These are phyloP conservation scores for Atrichornis clamosus DNA, from an alignment of 2,113 vertebrate genomes.

Conservation along the genomic window DNA sequence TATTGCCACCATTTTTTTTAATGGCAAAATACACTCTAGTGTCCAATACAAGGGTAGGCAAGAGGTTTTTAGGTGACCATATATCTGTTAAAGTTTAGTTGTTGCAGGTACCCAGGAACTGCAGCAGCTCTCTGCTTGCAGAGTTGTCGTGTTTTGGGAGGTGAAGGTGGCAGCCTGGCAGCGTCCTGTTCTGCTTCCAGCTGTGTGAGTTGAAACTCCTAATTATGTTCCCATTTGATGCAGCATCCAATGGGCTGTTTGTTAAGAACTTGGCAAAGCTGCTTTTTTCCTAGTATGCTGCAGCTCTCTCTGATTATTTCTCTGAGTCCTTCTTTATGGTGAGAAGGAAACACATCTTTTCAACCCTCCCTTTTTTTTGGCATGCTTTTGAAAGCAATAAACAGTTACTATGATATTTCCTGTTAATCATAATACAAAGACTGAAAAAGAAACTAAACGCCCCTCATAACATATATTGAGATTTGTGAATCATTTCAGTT, in stretches of 20 bases:
- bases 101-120: neutral
- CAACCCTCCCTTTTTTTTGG: neutral
- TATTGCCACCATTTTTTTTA: neutral
- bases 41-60: fast-evolving
- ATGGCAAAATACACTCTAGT: neutral
- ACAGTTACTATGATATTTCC: neutral
- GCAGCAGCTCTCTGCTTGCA: neutral
- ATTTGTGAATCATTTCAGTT: neutral
- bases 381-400: neutral
- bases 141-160: neutral
- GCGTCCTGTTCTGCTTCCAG: neutral
- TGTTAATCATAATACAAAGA: neutral
- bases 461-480: neutral
- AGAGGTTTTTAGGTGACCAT: neutral
- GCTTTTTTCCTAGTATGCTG: neutral
- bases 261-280: neutral
- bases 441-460: neutral
- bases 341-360: neutral
- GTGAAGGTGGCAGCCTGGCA: neutral
- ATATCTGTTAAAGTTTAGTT: neutral
- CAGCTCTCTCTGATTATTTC: neutral
- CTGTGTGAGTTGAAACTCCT: neutral
- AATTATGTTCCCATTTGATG: neutral
- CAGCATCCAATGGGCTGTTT: neutral
- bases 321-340: neutral